Evolutionary conservation across 1,140 invertebrate genomes (phyloP).

Genomic region (Triops longicaudatus): DNA sequence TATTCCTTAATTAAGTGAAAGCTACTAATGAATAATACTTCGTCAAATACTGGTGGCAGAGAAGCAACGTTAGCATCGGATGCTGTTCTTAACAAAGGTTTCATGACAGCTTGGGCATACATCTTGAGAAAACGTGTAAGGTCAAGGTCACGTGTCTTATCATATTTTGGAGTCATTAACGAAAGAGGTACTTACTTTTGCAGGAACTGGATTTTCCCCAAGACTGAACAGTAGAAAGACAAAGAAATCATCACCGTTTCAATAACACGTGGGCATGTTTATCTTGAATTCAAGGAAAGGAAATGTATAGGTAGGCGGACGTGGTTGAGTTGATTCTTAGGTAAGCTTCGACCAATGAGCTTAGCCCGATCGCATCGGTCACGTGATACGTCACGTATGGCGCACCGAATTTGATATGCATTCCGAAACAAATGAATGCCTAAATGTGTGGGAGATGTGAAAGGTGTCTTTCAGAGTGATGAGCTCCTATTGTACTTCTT

Average conservation of each 20-base stretch:
- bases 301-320: not conserved
- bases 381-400: not conserved
- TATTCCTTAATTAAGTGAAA: not conserved
- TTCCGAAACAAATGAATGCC: not conserved
- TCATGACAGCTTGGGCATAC: slow-evolving; percentile 5
- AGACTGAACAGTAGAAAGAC: not conserved
- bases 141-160: not conserved
- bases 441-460: not conserved
- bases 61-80: not conserved
- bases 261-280: slow-evolving; percentile 11
- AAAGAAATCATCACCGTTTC: slow-evolving; percentile 1
- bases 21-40: not conserved
- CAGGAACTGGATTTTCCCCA: not conserved
- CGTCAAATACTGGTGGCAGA: not conserved
- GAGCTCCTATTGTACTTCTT: no score
- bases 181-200: not conserved
- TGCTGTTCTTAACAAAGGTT: not conserved
- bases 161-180: not conserved
- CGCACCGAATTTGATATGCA: not conserved
- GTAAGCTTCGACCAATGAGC: not conserved
- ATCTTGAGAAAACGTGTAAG: not conserved
- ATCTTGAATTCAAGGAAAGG: not conserved
- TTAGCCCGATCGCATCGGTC: not conserved
- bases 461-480: no score
- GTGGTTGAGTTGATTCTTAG: not conserved